Evolutionary conservation across 1,140 invertebrate species (phyloP).

Genomic region (Camponotus floridanus): DNA sequence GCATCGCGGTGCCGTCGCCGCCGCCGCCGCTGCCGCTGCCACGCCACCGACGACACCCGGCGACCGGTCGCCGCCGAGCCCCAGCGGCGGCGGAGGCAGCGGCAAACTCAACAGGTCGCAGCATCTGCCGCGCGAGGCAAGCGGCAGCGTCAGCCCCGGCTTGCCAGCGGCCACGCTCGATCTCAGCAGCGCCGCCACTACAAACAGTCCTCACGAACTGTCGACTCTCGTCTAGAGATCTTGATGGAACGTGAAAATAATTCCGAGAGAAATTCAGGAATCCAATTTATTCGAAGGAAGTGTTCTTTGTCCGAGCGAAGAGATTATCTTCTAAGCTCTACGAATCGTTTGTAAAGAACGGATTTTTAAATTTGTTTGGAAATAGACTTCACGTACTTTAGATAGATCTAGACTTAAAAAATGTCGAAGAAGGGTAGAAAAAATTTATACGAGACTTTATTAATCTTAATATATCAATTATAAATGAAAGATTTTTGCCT

Average conservation of each 20-base stretch:
- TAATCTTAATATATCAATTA: background rate
- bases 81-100: constrained; percentile 63
- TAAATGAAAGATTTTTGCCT: background rate
- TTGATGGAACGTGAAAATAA: background rate
- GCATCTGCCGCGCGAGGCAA: constrained; percentile 85
- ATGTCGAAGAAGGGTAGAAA: background rate
- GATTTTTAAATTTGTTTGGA: constrained; percentile 14
- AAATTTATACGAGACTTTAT: background rate
- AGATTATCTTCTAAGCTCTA: background rate
- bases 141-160: constrained; percentile 89
- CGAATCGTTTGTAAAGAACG: background rate
- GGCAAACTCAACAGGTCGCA: constrained; percentile 80
- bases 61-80: constrained; percentile 83
- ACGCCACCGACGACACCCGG: constrained; percentile 83
- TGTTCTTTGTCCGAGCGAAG: background rate
- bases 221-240: constrained; percentile 87
- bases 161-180: constrained; percentile 88
- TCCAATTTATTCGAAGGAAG: background rate
- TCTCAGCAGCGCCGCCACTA: constrained; percentile 89
- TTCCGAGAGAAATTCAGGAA: background rate
- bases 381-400: background rate
- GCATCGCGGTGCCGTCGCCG: constrained; percentile 69
- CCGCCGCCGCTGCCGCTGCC: constrained; percentile 84
- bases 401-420: background rate
- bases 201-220: constrained; percentile 89